Conservation (phyloP, 2,888 invertebrate genomes). For the Thera britannica region DNA sequence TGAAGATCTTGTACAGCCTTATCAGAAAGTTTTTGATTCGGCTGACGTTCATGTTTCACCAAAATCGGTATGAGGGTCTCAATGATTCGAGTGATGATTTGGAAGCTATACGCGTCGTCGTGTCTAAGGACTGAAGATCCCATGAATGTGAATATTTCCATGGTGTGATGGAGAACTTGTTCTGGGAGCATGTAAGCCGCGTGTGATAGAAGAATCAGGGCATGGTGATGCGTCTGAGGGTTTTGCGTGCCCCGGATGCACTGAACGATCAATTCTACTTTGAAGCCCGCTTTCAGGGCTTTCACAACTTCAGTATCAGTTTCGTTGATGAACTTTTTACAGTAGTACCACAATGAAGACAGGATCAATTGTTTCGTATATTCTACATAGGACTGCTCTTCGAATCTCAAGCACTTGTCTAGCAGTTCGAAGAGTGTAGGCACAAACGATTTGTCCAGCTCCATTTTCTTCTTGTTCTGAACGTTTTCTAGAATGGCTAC, state of each 20-base stretch:
- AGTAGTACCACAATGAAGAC: conserved; percentile 90
- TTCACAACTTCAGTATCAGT: conserved; percentile 72
- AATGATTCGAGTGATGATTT: conserved; percentile 95
- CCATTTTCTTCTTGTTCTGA: conserved; percentile 93
- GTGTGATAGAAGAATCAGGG: conserved; percentile 92
- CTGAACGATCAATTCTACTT: conserved; percentile 92
- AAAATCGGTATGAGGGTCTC: conserved; percentile 95
- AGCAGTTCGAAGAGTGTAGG: conserved; percentile 91
- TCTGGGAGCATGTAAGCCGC: conserved; percentile 92
- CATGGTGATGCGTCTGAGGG: conserved; percentile 98
- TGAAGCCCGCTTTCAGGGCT: conserved; percentile 80
- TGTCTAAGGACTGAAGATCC: conserved; percentile 96
- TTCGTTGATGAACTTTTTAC: conserved; percentile 82
- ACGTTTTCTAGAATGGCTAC: conserved; percentile 92
- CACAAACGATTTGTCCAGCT: conserved; percentile 87
- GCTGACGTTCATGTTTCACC: conserved; percentile 77
- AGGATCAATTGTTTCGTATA: conserved; percentile 95
- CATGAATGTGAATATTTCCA: conserved; percentile 99
- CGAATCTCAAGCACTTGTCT: conserved; percentile 91
- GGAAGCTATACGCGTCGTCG: conserved; percentile 97
- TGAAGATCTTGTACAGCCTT: conserved; percentile 71
- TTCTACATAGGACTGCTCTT: conserved; percentile 92
- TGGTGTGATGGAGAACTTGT: conserved; percentile 95
- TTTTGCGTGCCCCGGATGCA: conserved; percentile 96
- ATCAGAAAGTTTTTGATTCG: conserved; percentile 62